Evolutionary conservation across 1,140 invertebrate species (phyloP).

Genomic region (Bombus polaris): DNA sequence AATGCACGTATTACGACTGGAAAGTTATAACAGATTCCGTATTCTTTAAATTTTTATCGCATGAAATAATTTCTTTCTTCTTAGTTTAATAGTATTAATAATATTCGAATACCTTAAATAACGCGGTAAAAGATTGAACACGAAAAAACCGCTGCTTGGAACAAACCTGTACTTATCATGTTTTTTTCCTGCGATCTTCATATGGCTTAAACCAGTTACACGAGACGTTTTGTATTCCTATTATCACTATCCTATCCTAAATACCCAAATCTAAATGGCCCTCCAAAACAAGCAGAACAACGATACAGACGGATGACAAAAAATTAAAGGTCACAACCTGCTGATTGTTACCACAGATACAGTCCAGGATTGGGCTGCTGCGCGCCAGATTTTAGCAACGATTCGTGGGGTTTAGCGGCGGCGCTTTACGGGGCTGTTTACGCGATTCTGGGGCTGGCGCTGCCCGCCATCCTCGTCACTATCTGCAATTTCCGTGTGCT

Average conservation of each 20-base stretch:
- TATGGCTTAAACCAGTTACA: neutral
- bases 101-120: neutral
- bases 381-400: slow-evolving; percentile 86
- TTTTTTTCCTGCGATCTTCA: neutral
- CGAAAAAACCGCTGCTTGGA: no score
- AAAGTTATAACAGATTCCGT: neutral
- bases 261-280: neutral
- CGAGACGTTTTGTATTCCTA: neutral
- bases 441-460: slow-evolving; percentile 85
- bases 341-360: slow-evolving; percentile 70
- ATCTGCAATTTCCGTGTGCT: slow-evolving; percentile 89
- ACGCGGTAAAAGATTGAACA: no score
- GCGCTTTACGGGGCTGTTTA: slow-evolving; percentile 86
- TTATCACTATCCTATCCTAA: neutral
- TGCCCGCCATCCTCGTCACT: slow-evolving; percentile 88
- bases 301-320: neutral
- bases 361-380: slow-evolving; percentile 85
- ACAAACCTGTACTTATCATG: no score
- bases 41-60: neutral
- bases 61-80: neutral
- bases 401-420: slow-evolving; percentile 79
- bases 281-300: neutral
- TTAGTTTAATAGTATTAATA: neutral
- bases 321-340: neutral
- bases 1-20: neutral